phyloP scores from a whole-genome alignment of 2,797 vertebrate genomes.

The Cossypha niveicapilla region DNA sequence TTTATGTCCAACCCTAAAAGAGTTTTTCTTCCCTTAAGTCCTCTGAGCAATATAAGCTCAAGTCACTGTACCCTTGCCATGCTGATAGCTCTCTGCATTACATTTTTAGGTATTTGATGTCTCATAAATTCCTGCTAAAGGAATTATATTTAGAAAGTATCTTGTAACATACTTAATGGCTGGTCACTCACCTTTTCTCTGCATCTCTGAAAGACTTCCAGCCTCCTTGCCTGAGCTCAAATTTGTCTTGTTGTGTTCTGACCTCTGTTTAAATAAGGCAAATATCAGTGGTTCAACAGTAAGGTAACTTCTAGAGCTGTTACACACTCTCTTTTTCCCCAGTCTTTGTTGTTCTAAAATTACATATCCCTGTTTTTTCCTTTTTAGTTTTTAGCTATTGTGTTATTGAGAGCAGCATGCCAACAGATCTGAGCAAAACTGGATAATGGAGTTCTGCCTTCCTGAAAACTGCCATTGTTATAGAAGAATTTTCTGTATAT shows the following conservation, averaged over 20 bases:
- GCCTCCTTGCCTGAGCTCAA: background rate
- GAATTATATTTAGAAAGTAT: conserved; percentile 51
- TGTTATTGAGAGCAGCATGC: background rate
- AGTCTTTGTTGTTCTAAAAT: background rate
- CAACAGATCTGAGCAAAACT: background rate
- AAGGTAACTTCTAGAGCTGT: background rate
- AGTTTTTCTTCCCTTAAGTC: background rate
- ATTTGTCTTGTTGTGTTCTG: background rate
- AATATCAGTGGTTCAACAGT: background rate
- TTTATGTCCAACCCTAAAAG: background rate
- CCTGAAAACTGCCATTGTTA: background rate
- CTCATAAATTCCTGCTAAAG: background rate
- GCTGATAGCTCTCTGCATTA: background rate
- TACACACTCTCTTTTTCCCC: background rate
- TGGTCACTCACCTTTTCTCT: conserved; percentile 1
- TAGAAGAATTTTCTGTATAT: background rate
- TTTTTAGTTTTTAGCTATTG: background rate
- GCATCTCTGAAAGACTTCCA: background rate
- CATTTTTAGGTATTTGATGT: background rate
- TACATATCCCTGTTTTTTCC: background rate
- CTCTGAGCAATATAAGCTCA: background rate
- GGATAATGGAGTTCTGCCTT: background rate
- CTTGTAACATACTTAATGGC: background rate
- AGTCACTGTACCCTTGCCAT: background rate
- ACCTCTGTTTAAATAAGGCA: background rate